Base-by-base conservation (phyloP, 2,797 vertebrate genomes). In the Poeciliopsis turneri region DNA sequence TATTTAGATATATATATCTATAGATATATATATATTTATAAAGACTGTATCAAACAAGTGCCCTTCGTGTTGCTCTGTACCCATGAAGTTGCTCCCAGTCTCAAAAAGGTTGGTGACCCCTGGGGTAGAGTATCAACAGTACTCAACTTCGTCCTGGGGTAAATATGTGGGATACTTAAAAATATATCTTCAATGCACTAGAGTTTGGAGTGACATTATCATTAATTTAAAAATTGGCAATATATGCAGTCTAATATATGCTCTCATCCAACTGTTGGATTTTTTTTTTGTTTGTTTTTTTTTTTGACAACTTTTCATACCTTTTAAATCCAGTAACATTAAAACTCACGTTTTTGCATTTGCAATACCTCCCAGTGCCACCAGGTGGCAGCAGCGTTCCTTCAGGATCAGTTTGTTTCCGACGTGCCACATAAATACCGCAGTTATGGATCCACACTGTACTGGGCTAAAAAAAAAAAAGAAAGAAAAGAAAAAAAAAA, bases 331-430 rank as follows among this genome's bases (percentile, higher is more conserved):
- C 28, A 66, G 8, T 39, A 66, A 39, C 30, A 64, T 64, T 8
- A 59, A 18, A 9, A 9, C 8, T 23, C 16, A 43, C 20, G 20
- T 23, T 18, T 68, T 36, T 25, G 36, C 20, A 39, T 41, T 25
- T 82, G 81, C 75, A 84, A 47, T 78, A 84, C 86, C 39, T 23
- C 36, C 1, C 15, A 11, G 68, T 33, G 18, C 76, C 91, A 89
- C 80, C 66, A 2, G 0, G 82, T 78, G 88, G 76, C 87, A 90
- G 86, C 61, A 82, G 77, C 82, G 75, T 45, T 80, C 78, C 47
- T 49, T 30, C 2, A 53, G 4, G 25, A 39, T 53, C 41, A 20
- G 0, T 18, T 3, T 28, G 53, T 57, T 20, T 16, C n/a, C 39
- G n/a, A 23, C 18, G 13, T 5, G 28, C 12, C 12, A 13, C 41